phyloP scores from a whole-genome alignment of 2,113 vertebrate genomes.

The Salminus brasiliensis region DNA sequence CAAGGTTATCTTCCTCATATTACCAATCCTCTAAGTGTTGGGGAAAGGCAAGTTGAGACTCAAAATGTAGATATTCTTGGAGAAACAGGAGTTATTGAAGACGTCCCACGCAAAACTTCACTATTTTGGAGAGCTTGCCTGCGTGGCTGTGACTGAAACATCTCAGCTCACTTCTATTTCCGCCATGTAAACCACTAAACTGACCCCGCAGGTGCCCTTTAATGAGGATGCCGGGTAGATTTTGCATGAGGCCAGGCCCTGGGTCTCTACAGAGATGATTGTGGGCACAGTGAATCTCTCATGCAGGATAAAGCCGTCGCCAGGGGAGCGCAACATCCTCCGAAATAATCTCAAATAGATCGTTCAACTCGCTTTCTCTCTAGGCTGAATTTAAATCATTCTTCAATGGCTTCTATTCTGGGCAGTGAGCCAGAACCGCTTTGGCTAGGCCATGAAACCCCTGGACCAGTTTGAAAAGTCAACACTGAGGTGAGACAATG shows the following conservation, averaged over 20 bases:
- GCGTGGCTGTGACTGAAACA: neutral
- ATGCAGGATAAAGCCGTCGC: constrained; percentile 55
- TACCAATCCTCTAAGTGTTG: neutral
- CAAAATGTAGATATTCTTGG: constrained; percentile 12
- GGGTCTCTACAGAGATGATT: constrained; percentile 38
- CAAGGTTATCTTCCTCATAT: neutral
- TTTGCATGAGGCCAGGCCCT: neutral
- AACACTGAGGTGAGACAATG: constrained; percentile 14
- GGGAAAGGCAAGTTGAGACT: neutral
- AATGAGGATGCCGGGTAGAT: constrained; percentile 11
- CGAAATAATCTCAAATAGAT: constrained; percentile 37
- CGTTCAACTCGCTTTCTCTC: constrained; percentile 24
- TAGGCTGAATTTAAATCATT: constrained; percentile 44
- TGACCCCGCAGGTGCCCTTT: constrained; percentile 22
- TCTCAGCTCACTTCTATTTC: constrained; percentile 9
- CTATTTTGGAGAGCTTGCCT: neutral
- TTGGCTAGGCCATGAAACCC: constrained; percentile 55
- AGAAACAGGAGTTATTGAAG: constrained; percentile 15
- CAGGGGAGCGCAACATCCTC: constrained; percentile 54
- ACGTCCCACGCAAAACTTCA: constrained; percentile 10
- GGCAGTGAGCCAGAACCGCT: constrained; percentile 63
- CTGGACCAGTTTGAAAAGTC: constrained; percentile 41
- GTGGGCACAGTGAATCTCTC: constrained; percentile 56
- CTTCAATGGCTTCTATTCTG: constrained; percentile 43
- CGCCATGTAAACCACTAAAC: neutral